A percentile compares a stretch with the other conserved stretches of the same genome.
Evolutionary conservation across 2,888 invertebrate genomes (phyloP).

Genomic region (Conistra vaccinii): DNA sequence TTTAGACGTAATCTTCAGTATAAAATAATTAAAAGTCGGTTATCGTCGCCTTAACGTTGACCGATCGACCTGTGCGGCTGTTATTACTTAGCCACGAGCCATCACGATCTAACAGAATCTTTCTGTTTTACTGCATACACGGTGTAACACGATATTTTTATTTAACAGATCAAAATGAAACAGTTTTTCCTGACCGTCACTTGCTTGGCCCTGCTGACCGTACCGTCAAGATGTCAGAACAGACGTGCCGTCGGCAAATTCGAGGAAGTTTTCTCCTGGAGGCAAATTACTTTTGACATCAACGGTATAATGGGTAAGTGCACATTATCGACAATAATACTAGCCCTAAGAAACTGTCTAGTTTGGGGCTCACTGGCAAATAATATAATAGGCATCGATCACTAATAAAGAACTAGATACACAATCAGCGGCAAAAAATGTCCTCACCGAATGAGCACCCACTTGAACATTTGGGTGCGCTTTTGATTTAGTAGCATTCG

Average conservation of each 20-base stretch:
- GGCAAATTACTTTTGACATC: constrained; percentile 85
- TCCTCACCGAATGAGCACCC: no score
- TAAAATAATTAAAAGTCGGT: no score
- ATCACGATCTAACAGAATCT: neutral
- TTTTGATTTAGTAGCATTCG: no score
- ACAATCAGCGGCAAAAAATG: no score
- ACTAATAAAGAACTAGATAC: no score
- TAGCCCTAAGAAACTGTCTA: no score
- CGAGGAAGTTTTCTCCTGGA: constrained; percentile 88
- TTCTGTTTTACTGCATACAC: neutral
- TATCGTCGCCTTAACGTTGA: neutral
- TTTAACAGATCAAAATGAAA: constrained; percentile 50
- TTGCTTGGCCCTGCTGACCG: constrained; percentile 22
- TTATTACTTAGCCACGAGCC: neutral
- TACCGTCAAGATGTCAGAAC: constrained; percentile 50
- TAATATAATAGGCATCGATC: no score
- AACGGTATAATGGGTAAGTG: constrained; percentile 76
- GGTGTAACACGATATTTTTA: neutral
- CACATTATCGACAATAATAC: neutral
- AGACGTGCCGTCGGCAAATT: constrained; percentile 72
- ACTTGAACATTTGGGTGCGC: no score
- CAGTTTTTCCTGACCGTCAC: neutral
- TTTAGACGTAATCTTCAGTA: no score
- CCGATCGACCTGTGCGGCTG: neutral
- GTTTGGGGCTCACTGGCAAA: no score